Conservation (phyloP, 2,888 invertebrate species). For the Malthinus seriepunctatus region DNA sequence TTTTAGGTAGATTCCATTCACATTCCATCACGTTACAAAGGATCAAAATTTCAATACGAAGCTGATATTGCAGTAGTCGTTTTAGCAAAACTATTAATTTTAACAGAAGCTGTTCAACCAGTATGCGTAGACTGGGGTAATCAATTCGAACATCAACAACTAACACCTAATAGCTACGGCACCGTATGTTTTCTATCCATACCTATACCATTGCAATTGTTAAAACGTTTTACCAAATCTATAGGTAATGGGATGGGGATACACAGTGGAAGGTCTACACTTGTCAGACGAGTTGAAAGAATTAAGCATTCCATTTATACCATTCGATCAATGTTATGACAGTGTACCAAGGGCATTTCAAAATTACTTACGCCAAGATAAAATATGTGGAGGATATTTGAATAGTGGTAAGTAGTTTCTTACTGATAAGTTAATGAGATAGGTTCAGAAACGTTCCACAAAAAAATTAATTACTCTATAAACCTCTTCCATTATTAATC, state of each 20-base stretch:
- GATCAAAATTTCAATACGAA: constrained; percentile 35
- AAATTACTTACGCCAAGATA: constrained; percentile 39
- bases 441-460: not conserved
- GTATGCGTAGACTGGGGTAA: constrained; percentile 45
- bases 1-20: constrained; percentile 35
- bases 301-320: constrained; percentile 27
- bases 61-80: constrained; percentile 48
- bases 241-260: constrained; percentile 6
- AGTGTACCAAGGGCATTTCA: constrained; percentile 18
- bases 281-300: constrained; percentile 37
- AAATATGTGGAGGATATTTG: constrained; percentile 33
- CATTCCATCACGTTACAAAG: constrained; percentile 35
- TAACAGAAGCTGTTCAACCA: constrained; percentile 45
- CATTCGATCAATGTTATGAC: constrained; percentile 29
- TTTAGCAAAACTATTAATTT: constrained; percentile 39
- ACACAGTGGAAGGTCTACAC: constrained; percentile 31
- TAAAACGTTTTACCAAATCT: too few relatives aligned
- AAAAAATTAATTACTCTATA: too few relatives aligned
- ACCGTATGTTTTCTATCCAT: too few relatives aligned
- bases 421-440: too few relatives aligned
- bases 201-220: too few relatives aligned
- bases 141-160: constrained; percentile 14
- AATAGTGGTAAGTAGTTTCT: too few relatives aligned
- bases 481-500: too few relatives aligned
- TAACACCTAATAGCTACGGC: constrained; percentile 35